phyloP scores from a whole-genome alignment of 2,797 vertebrate genomes.

The Microctenopoma lineatum region DNA sequence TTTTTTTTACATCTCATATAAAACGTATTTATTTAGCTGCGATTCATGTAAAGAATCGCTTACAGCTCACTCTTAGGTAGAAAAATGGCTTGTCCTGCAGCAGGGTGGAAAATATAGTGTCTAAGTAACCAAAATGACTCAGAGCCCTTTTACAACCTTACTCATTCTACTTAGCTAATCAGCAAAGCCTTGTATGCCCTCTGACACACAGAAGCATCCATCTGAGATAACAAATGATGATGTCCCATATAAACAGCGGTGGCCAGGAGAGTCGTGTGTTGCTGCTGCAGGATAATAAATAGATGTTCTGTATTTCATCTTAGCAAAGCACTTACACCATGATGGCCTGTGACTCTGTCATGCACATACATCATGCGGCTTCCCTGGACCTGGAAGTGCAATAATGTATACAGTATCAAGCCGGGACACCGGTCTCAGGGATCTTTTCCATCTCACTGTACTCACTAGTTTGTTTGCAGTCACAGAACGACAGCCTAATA shows the following conservation, averaged over 20 bases:
- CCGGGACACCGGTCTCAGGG: constrained; percentile 44
- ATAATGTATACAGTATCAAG: constrained; percentile 48
- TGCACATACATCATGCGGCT: constrained; percentile 47
- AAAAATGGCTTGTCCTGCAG: constrained; percentile 1
- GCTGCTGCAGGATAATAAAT: constrained; percentile 72
- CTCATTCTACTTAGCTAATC: constrained; percentile 63
- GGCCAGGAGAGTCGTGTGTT: constrained; percentile 46
- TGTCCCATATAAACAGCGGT: constrained; percentile 53
- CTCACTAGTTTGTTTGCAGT: constrained; percentile 72
- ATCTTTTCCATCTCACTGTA: constrained; percentile 58
- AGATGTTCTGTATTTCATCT: constrained; percentile 62
- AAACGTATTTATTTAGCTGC: constrained; percentile 13
- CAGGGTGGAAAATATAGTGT: constrained; percentile 14
- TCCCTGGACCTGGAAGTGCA: constrained; percentile 52
- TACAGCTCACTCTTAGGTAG: background rate
- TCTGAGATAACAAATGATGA: constrained; percentile 60
- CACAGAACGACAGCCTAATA: constrained; percentile 79
- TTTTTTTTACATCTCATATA: constrained; percentile 21
- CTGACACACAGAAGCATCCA: constrained; percentile 51
- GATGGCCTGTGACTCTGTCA: constrained; percentile 43
- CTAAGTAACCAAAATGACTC: constrained; percentile 28
- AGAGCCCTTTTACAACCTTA: constrained; percentile 38
- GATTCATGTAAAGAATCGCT: constrained; percentile 13
- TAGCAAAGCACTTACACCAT: constrained; percentile 50
- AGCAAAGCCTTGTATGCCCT: constrained; percentile 32